Base-by-base conservation (phyloP, 2,113 vertebrate genomes). In the Scolopax mira region DNA sequence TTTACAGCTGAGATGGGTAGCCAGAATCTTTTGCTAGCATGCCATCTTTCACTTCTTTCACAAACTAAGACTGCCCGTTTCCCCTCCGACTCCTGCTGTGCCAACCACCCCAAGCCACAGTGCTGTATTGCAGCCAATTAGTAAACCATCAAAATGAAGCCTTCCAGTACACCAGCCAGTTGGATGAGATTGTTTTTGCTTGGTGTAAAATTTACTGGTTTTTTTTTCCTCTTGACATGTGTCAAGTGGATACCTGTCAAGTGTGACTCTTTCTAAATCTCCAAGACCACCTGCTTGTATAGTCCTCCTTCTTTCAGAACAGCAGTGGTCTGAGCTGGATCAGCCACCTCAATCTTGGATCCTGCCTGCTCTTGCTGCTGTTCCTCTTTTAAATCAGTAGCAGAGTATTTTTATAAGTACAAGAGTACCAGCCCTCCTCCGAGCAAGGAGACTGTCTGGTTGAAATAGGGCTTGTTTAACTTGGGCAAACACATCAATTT, bases 71-170 rank as follows among this genome's bases (percentile, higher is more conserved):
- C 6, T 48, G 58, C 8, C 39, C 8, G 17, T 28, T 30, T 13
- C 4, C 6, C 4, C 18, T 21, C 21, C 3, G 5, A 11, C 52
- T 30, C 28, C 28, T 1, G 15, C 17, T 10, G 35, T 19, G 9
- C 9, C 27, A 44, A 6, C 4, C 2, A 3, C 39, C 39, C 44
- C 51, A 44, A 80, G 41, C 33, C 39, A 60, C 1, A 1, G 18
- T 18, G 46, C 46, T 42, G 7, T 55, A 66, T 7, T 46, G 30
- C 30, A 90, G 49, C 24, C 70, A 79, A 27, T 21, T 69, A 73
- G 44, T 24, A 33, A 86, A 39, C 37, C 58, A 54, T 8, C 22
- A 48, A 54, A 69, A 73, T 11, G 18, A 85, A 64, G 16, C 27
- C 39, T 67, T 61, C 48, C 55, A 60, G 30, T 24, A 41, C 28